Percentiles rank a stretch among this genome's conserved stretches.
Conservation (phyloP, 2,797 vertebrate species). For the Percopsis omiscomaycus region DNA sequence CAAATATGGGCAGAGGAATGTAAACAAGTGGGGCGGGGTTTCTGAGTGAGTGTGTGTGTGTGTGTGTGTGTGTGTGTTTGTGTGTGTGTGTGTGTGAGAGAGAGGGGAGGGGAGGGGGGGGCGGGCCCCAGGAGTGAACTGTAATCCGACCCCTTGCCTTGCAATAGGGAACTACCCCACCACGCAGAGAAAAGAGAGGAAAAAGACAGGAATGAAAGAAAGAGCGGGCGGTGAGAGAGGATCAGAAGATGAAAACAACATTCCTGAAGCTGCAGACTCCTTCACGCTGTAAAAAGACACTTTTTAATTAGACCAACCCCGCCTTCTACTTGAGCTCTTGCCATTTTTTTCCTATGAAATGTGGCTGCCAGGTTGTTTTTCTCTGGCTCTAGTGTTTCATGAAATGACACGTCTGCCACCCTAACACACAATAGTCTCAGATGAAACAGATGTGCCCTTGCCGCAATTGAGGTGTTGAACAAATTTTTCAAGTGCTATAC, state of each 20-base stretch:
- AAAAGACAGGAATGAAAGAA: constrained; percentile 25
- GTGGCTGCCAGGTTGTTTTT: constrained; percentile 51
- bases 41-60: too few relatives aligned
- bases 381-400: constrained; percentile 45
- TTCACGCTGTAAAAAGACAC: constrained; percentile 66
- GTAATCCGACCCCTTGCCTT: constrained; percentile 79
- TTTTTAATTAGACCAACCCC: constrained; percentile 74
- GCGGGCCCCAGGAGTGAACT: constrained; percentile 52
- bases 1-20: constrained; percentile 83
- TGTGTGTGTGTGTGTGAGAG: too few relatives aligned
- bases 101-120: constrained; percentile 19
- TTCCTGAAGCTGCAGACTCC: constrained; percentile 69
- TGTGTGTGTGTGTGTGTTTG: too few relatives aligned
- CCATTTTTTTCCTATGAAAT: constrained; percentile 30
- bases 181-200: constrained; percentile 36
- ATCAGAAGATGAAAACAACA: constrained; percentile 76
- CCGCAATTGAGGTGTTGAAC: constrained; percentile 52
- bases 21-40: constrained; percentile 84
- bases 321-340: constrained; percentile 33
- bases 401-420: constrained; percentile 59
- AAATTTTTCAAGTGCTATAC: constrained; percentile 40
- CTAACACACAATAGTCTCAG: constrained; percentile 38
- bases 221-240: constrained; percentile 27
- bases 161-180: constrained; percentile 66
- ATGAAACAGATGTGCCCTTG: constrained; percentile 65